Percentiles rank a stretch among this genome's conserved stretches.
phyloP scores from a whole-genome alignment of 1,140 invertebrate genomes.

The Drosophila saltans region DNA sequence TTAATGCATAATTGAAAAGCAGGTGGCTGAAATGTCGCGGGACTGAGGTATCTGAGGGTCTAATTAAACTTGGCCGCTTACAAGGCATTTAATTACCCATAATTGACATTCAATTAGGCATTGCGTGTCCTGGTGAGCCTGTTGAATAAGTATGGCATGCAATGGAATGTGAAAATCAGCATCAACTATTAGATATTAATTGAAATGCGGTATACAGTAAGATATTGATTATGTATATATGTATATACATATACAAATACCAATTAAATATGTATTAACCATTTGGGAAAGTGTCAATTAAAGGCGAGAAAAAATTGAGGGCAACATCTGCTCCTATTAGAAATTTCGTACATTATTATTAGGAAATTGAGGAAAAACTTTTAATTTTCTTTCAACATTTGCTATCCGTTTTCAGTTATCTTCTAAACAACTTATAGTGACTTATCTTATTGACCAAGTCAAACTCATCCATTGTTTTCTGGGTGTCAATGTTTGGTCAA shows the following conservation, averaged over 20 bases:
- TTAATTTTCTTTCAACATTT: neutral
- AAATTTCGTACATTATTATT: neutral
- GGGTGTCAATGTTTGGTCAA: constrained; percentile 18
- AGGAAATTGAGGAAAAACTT: neutral
- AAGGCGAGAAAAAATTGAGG: constrained; percentile 7
- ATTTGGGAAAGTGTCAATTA: constrained; percentile 30
- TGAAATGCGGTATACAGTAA: neutral
- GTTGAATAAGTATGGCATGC: neutral
- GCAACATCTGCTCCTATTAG: neutral
- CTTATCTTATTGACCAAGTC: constrained; percentile 2
- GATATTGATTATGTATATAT: neutral
- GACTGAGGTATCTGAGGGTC: constrained; percentile 16
- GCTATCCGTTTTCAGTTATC: neutral
- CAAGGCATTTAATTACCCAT: constrained; percentile 70
- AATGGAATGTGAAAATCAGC: neutral
- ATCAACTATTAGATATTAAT: constrained; percentile 18
- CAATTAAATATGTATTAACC: neutral
- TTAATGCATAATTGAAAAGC: constrained; percentile 74
- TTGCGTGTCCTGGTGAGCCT: constrained; percentile 51
- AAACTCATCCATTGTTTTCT: constrained; percentile 5
- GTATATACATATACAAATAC: neutral
- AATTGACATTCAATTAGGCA: constrained; percentile 78
- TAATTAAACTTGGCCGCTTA: constrained; percentile 70
- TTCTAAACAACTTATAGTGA: neutral
- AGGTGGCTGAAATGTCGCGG: constrained; percentile 8